Conservation (phyloP, 2,888 invertebrate species). For the Poecilus cupreus region DNA sequence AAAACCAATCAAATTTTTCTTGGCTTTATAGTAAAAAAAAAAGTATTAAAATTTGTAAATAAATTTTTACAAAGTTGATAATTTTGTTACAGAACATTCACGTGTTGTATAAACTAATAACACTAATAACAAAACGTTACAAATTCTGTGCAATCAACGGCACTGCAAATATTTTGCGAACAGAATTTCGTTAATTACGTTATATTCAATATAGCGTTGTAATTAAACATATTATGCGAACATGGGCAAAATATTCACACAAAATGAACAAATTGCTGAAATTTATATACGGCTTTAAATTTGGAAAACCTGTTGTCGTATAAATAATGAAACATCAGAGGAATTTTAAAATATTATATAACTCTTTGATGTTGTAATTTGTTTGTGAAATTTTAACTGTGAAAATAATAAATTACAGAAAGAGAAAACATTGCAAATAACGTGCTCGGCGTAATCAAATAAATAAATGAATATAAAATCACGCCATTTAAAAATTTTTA, state of each 20-base stretch:
- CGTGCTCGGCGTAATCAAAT: too few relatives aligned
- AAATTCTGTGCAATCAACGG: slow-evolving; percentile 1
- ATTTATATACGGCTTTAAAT: not conserved
- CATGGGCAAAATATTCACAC: not conserved
- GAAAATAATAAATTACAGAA: slow-evolving; percentile 9
- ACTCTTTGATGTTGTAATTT: slow-evolving; percentile 12
- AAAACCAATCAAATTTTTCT: too few relatives aligned
- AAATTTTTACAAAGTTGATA: not conserved
- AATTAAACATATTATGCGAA: slow-evolving; percentile 17
- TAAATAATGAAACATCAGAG: slow-evolving; percentile 20
- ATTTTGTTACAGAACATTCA: not conserved
- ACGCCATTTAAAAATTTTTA: too few relatives aligned
- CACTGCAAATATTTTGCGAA: slow-evolving; percentile 6
- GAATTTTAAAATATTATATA: slow-evolving; percentile 2
- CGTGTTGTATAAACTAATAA: not conserved
- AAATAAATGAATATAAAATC: too few relatives aligned
- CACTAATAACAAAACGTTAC: not conserved
- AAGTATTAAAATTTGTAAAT: not conserved
- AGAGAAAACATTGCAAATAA: too few relatives aligned
- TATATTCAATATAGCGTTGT: slow-evolving; percentile 12
- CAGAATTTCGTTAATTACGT: slow-evolving; percentile 5
- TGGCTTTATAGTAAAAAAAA: too few relatives aligned
- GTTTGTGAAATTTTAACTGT: not conserved
- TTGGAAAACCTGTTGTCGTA: not conserved
- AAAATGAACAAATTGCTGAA: not conserved